Conservation (phyloP, 2,797 vertebrate species). For the Zalophus californianus region DNA sequence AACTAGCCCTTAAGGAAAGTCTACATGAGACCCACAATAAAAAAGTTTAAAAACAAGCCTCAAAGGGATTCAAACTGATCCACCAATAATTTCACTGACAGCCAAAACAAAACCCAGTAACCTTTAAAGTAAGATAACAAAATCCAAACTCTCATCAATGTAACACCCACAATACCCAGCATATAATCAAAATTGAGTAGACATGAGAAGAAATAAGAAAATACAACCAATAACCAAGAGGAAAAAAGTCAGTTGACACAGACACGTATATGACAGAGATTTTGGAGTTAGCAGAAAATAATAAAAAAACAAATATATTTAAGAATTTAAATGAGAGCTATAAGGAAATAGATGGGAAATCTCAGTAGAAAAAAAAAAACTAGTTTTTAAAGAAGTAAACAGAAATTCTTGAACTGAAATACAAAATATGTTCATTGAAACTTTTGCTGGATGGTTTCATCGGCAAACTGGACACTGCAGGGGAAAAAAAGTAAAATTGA, state of each 20-base stretch:
- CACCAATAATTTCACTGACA: background rate
- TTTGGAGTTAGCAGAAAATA: background rate
- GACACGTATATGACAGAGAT: background rate
- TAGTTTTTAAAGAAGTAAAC: background rate
- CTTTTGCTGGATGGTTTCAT: background rate
- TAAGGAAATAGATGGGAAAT: background rate
- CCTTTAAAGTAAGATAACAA: background rate
- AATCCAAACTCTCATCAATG: background rate
- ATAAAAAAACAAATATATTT: background rate
- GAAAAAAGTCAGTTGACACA: background rate
- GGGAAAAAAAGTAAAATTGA: background rate
- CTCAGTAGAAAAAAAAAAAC: conserved; percentile 35
- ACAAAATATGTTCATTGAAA: background rate
- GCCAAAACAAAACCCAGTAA: background rate
- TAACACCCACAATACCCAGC: background rate
- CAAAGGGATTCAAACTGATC: background rate
- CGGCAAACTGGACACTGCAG: background rate
- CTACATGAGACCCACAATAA: background rate
- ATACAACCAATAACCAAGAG: background rate
- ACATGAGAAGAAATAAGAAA: background rate
- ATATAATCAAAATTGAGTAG: background rate
- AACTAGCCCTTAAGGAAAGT: background rate
- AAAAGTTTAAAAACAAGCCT: background rate
- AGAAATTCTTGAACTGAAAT: background rate
- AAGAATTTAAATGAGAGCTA: background rate